Evolutionary conservation across 2,113 vertebrate species (phyloP), one percentile per base, ranked within the genome.

Genomic region (Serinus canaria): DNA sequence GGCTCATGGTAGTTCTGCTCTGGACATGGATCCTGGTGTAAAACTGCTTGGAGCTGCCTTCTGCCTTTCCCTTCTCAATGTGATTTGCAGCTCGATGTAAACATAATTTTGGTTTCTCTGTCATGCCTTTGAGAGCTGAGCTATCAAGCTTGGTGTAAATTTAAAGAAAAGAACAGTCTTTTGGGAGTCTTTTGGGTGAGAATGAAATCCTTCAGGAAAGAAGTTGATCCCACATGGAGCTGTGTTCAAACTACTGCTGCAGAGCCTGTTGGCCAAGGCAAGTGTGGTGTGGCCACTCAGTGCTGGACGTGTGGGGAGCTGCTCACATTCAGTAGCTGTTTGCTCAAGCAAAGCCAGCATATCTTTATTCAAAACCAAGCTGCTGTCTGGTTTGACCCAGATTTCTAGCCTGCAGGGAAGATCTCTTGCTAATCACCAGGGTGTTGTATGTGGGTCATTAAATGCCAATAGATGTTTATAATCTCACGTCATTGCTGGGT

Each of bases 351-450:
- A 39, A 84, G n/a, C 15, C 15, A 91, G 66, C 55, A 69, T 0
- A 1, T 50, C 58, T 76, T 69, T 88, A 87, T 90, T 86, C 75
- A 83, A 77, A 91, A 47, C 62, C 50, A 90, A 80, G 93, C 67
- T 88, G 82, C 66, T 43, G 25, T 66, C 77, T 89, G 72, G 49
- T 92, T 84, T 95, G 97, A 97, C 97, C 95, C 87, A 96, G 53
- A 97, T 94, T 90, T 79, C 39, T 69, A 53, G 82, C 74, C 70
- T 82, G 44, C 53, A 85, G 85, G 44, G 72, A 83, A 90, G 92
- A 53, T 88, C 70, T 31, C 62, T 83, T 68, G 75, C 87, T 87
- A 79, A 90, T 96, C 39, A 30, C 67, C 58, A 52, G 7, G 50
- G 50, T 63, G 43, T 35, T 70, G 28, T 87, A 90, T 96, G 79